Base-by-base conservation (phyloP, 2,113 vertebrate species). In the Condylura cristata region DNA sequence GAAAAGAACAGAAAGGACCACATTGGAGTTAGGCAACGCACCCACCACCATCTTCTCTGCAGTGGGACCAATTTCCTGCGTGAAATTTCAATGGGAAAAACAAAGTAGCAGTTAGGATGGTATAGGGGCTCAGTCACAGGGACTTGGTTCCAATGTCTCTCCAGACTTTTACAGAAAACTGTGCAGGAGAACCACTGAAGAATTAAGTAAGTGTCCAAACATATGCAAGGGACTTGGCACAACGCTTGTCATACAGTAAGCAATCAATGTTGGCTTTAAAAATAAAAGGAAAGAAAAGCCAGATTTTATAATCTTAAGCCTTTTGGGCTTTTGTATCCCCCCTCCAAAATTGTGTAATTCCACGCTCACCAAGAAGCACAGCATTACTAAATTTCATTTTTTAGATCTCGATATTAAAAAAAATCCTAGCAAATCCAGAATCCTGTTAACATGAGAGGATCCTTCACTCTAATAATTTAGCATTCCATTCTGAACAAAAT, bases 321-420 rank as follows among this genome's bases (percentile, higher is more conserved):
- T 56, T 56, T 56, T 56, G 5, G 53, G 20, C 20, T 22, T 56
- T 72, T 87, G 20, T 61, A 48, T 75, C 72, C 53, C 44, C 44
- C 41, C 28, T 16, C 39, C 30, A 85, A 71, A 89, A 75, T 63
- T 26, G 26, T 76, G 66, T 86, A 84, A 91, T 34, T 80, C 86
- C 61, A 93, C 30, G 20, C 41, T 94, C 51, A 80, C 53, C n/a
- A 89, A 82, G 28, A 32, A 89, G 17, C 32, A 10, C 51, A 4
- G 34, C 90, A 75, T 87, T 76, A 84, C 53, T 70, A 82, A 71
- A 85, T 74, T 82, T 85, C 60, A 89, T 60, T 90, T 85, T 61
- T 94, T 83, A 91, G 86, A 81, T 85, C 61, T 93, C 76, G 58
- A 81, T 72, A 94, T 46, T 65, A 39, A 94, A 96, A 82, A 94